These are phyloP conservation scores for Pilophorus perplexus DNA, from an alignment of 2,888 invertebrate genomes.

Conservation along the genomic window DNA sequence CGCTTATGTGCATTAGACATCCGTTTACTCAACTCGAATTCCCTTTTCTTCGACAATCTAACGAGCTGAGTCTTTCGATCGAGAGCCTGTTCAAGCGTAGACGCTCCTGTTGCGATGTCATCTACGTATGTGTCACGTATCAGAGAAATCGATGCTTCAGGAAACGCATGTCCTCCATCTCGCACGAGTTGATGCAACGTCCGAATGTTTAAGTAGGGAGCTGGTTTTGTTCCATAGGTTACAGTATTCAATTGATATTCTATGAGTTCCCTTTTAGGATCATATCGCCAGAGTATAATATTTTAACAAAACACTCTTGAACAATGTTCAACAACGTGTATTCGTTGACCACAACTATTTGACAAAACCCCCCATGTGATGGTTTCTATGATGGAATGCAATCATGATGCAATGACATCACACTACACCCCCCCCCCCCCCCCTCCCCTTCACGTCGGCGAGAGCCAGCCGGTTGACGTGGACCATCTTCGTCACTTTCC, in stretches of 20 bases:
- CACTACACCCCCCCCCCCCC: too few species aligned
- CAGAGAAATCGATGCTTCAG: conserved; percentile 40
- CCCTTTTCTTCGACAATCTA: conserved; percentile 18
- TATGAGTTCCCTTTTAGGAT: conserved; percentile 25
- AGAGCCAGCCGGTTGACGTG: too few species aligned
- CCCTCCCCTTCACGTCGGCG: too few species aligned
- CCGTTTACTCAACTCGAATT: conserved; percentile 39
- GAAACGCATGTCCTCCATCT: conserved; percentile 40
- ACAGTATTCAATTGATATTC: conserved; percentile 41
- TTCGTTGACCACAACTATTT: too few species aligned
- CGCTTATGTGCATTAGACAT: too few species aligned
- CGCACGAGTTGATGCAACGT: conserved; percentile 45
- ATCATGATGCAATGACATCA: too few species aligned
- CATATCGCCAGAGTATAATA: conserved; percentile 48
- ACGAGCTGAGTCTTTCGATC: conserved; percentile 28
- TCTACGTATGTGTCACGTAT: conserved; percentile 28
- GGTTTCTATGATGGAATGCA: too few species aligned
- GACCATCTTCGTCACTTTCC: too few species aligned
- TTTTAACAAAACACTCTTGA: too few species aligned
- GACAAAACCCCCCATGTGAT: too few species aligned
- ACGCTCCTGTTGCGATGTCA: conserved; percentile 32
- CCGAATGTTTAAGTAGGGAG: conserved; percentile 46
- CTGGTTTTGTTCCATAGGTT: conserved; percentile 47
- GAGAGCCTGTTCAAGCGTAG: conserved; percentile 3
- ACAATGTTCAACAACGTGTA: too few species aligned